Evolutionary conservation across 2,797 vertebrate genomes (phyloP).

Genomic region (Spinus pinus): DNA sequence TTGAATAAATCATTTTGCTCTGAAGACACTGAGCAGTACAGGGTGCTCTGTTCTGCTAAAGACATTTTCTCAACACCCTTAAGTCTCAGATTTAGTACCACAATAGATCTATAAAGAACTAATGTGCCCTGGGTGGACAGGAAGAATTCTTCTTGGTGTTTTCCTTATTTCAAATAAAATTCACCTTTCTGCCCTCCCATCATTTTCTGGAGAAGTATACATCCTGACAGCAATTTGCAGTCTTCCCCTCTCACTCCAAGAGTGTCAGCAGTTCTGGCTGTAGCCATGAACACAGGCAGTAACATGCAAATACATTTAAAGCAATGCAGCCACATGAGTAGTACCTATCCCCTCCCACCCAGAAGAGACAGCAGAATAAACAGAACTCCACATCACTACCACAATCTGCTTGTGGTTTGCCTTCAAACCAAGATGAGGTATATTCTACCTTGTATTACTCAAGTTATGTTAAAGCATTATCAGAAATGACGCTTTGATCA

Average conservation of each 20-base stretch:
- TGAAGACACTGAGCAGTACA: not conserved
- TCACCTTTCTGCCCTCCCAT: not conserved
- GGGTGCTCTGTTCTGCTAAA: not conserved
- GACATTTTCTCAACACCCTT: not conserved
- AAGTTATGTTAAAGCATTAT: conserved; percentile 24
- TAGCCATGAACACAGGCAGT: not conserved
- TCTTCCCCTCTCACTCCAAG: not conserved
- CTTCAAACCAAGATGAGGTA: conserved; percentile 14
- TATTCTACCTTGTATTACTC: conserved; percentile 15
- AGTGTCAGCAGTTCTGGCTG: conserved; percentile 25
- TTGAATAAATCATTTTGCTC: not conserved
- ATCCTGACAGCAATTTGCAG: not conserved
- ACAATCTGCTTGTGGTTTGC: conserved; percentile 45
- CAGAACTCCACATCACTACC: conserved; percentile 15
- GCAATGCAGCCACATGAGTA: not conserved
- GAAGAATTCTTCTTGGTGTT: not conserved
- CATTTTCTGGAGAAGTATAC: not conserved
- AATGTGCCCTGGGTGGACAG: not conserved
- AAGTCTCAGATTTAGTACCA: not conserved
- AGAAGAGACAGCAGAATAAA: conserved; percentile 46
- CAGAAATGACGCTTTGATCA: conserved; percentile 44
- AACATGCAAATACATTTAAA: conserved; percentile 19
- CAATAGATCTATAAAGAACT: not conserved
- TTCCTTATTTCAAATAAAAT: not conserved
- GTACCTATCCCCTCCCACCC: not conserved